phyloP scores from a whole-genome alignment of 2,888 invertebrate species.

The Drosophila rubida region DNA sequence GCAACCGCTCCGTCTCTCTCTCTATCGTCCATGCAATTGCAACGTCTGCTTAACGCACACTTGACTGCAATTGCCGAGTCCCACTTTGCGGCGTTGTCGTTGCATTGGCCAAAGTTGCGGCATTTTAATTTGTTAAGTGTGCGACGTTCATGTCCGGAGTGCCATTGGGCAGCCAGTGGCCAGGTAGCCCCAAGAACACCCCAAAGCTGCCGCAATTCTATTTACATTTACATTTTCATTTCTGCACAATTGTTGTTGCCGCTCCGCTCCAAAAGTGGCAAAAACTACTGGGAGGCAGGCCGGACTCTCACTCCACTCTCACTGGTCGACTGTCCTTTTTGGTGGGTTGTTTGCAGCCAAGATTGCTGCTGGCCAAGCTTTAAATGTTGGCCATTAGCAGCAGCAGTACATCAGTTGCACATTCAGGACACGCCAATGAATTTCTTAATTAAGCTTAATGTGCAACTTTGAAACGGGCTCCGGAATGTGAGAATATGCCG shows the following conservation, averaged over 20 bases:
- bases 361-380: conserved; percentile 37
- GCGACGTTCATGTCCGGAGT: conserved; percentile 45
- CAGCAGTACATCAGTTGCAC: conserved; percentile 45
- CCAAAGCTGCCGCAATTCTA: conserved; percentile 58
- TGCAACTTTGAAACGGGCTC: conserved; percentile 57
- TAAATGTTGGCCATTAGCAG: conserved; percentile 57
- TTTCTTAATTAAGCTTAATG: conserved; percentile 80
- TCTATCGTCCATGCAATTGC: conserved; percentile 13
- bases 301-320: no score
- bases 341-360: conserved; percentile 14
- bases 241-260: conserved; percentile 39
- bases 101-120: conserved; percentile 46
- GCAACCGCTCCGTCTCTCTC: background rate
- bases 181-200: conserved; percentile 29
- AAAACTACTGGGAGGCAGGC: no score
- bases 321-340: no score
- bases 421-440: conserved; percentile 67
- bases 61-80: conserved; percentile 49
- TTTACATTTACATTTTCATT: conserved; percentile 61
- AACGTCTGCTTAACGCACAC: conserved; percentile 52
- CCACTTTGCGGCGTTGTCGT: background rate
- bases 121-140: conserved; percentile 77
- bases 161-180: conserved; percentile 11
- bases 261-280: conserved; percentile 12
- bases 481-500: conserved; percentile 16